Conservation (phyloP, 2,888 invertebrate genomes). For the Lycia hirtaria region DNA sequence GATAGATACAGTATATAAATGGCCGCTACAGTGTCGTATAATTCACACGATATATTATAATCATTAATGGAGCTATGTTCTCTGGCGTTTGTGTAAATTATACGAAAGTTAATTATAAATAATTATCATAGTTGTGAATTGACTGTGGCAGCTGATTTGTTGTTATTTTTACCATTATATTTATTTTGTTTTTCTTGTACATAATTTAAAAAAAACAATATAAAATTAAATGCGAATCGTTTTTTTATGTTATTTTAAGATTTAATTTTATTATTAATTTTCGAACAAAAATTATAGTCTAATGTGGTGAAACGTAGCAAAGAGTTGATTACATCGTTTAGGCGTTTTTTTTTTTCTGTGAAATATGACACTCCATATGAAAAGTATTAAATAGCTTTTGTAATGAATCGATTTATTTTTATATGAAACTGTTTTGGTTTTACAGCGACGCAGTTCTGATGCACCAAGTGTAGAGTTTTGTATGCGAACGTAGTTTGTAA, state of each 20-base stretch:
- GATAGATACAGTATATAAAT: neutral
- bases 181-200: constrained; percentile 42
- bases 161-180: constrained; percentile 55
- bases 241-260: constrained; percentile 35
- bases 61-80: constrained; percentile 4
- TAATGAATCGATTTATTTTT: constrained; percentile 72
- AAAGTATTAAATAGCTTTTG: constrained; percentile 66
- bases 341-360: constrained; percentile 26
- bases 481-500: constrained; percentile 61
- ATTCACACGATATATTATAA: constrained; percentile 16
- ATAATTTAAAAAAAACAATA: constrained; percentile 48
- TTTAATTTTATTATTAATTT: constrained; percentile 20
- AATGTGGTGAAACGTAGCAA: constrained; percentile 16
- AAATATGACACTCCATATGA: constrained; percentile 56
- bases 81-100: constrained; percentile 21
- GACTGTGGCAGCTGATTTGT: constrained; percentile 65
- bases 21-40: constrained; percentile 1
- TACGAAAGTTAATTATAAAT: constrained; percentile 9
- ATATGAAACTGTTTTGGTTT: constrained; percentile 66
- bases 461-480: constrained; percentile 71
- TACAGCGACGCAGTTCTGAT: constrained; percentile 51
- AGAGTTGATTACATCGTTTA: constrained; percentile 35
- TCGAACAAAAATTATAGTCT: constrained; percentile 22
- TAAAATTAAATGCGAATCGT: constrained; percentile 59
- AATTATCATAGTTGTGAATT: constrained; percentile 46